Base-by-base conservation (phyloP, 2,888 invertebrate species). In the Carpatolechia fugitivella region DNA sequence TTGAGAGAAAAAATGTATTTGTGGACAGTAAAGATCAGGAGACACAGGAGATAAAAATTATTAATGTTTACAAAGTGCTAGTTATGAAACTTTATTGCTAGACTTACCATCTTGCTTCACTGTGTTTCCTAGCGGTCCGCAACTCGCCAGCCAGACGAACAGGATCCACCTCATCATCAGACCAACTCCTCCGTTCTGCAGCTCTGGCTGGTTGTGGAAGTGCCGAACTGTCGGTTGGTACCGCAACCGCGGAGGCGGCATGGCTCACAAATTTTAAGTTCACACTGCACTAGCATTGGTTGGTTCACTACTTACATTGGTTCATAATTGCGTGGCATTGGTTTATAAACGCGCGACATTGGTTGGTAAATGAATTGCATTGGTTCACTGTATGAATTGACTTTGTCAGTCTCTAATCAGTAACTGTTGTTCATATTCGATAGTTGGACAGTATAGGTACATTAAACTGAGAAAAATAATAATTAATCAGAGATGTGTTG, bases 51-150 rank as follows among this genome's bases (percentile, higher is more conserved):
- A n/a, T n/a, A n/a, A n/a, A n/a, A n/a, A n/a, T n/a, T n/a, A n/a
- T n/a, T n/a, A n/a, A n/a, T n/a, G n/a, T n/a, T n/a, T n/a, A n/a
- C n/a, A n/a, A n/a, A n/a, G n/a, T n/a, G n/a, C n/a, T n/a, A 40
- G 40, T n/a, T 40, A n/a, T 6, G 6, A 24, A 24, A 24, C 24
- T 4, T 24, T 24, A 24, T 24, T 13, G 3, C 6, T 7, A 4
- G 40, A 80, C 89, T 83, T 49, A 89, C 90, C 90, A 74, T 90
- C 90, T 71, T 89, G 89, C 62, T 88, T 89, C 49, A 86, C 83
- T 8, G 89, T 88, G 63, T 87, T 85, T 31, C 89, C 89, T 1
- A 85, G 66, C 0, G 89, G 88, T 13, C 85, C 83, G 62, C 85
- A 84, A 70, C 85, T 80, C 10, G 87, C 87, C 63, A 90, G 72